A percentile compares a stretch with the other conserved stretches of the same genome.
phyloP scores from a whole-genome alignment of 2,797 vertebrate genomes.

The Gymnothorax javanicus region DNA sequence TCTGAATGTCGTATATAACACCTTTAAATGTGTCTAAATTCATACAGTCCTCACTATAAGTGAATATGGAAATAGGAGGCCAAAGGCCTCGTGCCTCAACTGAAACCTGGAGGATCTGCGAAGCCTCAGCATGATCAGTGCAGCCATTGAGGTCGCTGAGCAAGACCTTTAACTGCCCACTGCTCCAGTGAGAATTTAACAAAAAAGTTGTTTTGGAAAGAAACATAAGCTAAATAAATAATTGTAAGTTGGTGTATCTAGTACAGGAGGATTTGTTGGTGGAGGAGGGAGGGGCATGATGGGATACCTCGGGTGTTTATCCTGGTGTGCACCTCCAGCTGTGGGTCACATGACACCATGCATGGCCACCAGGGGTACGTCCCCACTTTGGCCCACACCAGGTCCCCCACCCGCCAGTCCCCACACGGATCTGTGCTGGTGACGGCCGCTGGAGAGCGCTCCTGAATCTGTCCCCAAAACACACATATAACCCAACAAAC shows the following conservation, averaged over 20 bases:
- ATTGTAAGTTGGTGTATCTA: neutral
- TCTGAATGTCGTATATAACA: too few species aligned
- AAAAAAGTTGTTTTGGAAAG: too few species aligned
- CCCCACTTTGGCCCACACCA: conserved; percentile 98
- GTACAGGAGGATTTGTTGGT: neutral
- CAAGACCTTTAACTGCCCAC: too few species aligned
- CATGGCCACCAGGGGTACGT: conserved; percentile 99
- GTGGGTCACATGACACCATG: conserved; percentile 97
- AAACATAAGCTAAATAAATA: neutral
- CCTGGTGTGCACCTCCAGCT: conserved; percentile 94
- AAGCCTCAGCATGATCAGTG: too few species aligned
- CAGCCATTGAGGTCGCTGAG: too few species aligned
- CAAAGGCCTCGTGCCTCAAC: too few species aligned
- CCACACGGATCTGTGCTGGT: conserved; percentile 77
- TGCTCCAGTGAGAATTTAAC: too few species aligned
- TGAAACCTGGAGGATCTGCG: too few species aligned
- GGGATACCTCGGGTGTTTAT: conserved; percentile 96
- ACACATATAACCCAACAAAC: neutral
- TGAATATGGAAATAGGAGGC: too few species aligned
- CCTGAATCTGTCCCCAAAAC: conserved; percentile 72
- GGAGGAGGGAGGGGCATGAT: conserved; percentile 62
- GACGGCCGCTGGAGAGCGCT: conserved; percentile 75
- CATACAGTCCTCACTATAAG: too few species aligned
- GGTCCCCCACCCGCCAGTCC: conserved; percentile 92
- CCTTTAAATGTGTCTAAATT: too few species aligned